phyloP scores from a whole-genome alignment of 1,140 invertebrate species.

The Scylla paramamosain region DNA sequence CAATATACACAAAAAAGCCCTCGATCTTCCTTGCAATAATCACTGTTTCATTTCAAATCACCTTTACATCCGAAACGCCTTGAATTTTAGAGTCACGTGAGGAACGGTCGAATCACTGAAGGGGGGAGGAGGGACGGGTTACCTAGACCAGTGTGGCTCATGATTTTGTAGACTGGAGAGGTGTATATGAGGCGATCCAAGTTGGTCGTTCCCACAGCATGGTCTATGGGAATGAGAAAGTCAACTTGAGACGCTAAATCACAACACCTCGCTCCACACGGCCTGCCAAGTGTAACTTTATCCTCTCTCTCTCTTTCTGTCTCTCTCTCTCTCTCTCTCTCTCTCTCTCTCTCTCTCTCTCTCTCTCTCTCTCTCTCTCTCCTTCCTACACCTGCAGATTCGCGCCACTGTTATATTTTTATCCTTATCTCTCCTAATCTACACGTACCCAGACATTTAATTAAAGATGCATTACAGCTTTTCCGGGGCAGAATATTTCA shows the following conservation, averaged over 20 bases:
- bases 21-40: neutral
- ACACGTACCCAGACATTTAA: no score
- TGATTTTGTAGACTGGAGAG: conserved; percentile 75
- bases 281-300: neutral
- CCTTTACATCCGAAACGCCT: no score
- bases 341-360: no score
- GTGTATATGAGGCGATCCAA: conserved; percentile 76
- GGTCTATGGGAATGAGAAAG: conserved; percentile 64
- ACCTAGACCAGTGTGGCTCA: conserved; percentile 74
- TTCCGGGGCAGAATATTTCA: no score
- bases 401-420: no score
- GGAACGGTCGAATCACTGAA: conserved; percentile 9
- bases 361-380: no score
- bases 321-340: no score
- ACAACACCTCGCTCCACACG: neutral
- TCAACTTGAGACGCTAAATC: neutral
- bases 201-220: conserved; percentile 55
- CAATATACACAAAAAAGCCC: neutral
- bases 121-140: conserved; percentile 69
- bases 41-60: neutral
- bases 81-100: neutral
- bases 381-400: no score
- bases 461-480: no score
- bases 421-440: no score
- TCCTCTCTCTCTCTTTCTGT: no score